Conservation (phyloP, 2,797 vertebrate genomes). For the Eremophila alpestris region DNA sequence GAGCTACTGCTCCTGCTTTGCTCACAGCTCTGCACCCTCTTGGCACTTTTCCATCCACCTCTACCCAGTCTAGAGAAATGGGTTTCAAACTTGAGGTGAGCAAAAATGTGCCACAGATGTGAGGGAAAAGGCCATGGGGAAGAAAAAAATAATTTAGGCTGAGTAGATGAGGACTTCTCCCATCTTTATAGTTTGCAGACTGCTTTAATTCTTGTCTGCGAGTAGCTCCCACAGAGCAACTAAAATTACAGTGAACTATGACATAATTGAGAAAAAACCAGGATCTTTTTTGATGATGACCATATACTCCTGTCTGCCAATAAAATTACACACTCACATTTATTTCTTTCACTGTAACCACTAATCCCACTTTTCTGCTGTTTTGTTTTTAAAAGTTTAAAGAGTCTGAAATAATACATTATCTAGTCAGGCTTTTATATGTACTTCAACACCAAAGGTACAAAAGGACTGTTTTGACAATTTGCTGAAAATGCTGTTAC, state of each 20-base stretch:
- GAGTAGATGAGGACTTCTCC: background rate
- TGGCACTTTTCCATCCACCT: background rate
- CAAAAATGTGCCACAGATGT: background rate
- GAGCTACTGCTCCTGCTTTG: background rate
- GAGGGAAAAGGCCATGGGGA: background rate
- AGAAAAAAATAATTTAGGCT: background rate
- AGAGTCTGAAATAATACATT: background rate
- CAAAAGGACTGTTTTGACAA: slow-evolving; percentile 21
- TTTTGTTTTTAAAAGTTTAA: background rate
- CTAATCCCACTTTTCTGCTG: background rate
- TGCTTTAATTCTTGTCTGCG: background rate
- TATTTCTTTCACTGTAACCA: slow-evolving; percentile 20
- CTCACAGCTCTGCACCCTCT: background rate
- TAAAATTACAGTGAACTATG: slow-evolving; percentile 50
- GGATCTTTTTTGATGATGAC: background rate
- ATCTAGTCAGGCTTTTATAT: background rate
- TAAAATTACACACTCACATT: slow-evolving; percentile 13
- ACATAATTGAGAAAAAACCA: slow-evolving; percentile 11
- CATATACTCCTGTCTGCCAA: slow-evolving; percentile 12
- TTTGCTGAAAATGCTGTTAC: background rate
- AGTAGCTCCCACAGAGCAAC: slow-evolving; percentile 3
- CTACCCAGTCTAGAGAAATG: background rate
- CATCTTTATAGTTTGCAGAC: background rate
- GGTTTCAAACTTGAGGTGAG: background rate
- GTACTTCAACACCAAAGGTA: background rate